phyloP scores from a whole-genome alignment of 30 jellyfish, hydroid and myxozoan genomes.

The Aurelia sp. region DNA sequence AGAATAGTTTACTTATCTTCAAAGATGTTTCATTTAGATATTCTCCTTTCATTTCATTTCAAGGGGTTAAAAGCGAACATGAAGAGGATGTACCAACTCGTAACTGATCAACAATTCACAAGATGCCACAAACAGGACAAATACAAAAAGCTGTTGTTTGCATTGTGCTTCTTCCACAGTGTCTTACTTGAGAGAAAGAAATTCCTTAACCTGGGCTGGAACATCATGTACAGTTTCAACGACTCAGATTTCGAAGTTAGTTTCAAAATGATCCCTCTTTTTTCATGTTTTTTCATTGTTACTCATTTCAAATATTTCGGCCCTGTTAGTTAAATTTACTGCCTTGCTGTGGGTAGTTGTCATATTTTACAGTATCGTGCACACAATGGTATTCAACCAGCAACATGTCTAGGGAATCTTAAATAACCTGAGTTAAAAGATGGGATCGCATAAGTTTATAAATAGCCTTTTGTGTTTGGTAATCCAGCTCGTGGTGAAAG shows the following conservation, averaged over 20 bases:
- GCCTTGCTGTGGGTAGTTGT: too few species aligned
- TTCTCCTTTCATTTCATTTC: background rate
- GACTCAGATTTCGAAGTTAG: conserved; percentile 98
- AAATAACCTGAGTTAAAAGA: too few species aligned
- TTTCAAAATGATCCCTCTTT: background rate
- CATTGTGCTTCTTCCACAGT: conserved; percentile 99
- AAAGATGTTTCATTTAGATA: background rate
- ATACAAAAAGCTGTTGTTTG: conserved; percentile 90
- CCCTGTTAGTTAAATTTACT: too few species aligned
- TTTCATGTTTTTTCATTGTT: background rate
- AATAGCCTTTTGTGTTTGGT: too few species aligned
- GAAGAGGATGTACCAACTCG: conserved; percentile 97
- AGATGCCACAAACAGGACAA: conserved; percentile 92
- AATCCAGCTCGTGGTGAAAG: too few species aligned
- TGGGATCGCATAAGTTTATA: too few species aligned
- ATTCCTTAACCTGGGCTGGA: conserved; percentile 98
- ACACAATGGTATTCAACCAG: too few species aligned
- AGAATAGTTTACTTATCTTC: background rate
- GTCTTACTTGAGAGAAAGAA: conserved; percentile 92
- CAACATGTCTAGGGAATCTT: too few species aligned
- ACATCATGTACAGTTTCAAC: conserved; percentile 94
- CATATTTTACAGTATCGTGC: too few species aligned
- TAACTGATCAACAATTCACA: conserved; percentile 90
- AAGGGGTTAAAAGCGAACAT: conserved; percentile 97
- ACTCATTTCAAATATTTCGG: too few species aligned